A percentile compares a stretch with the other conserved stretches of the same genome.
These are phyloP conservation scores for Silurus glanis DNA, from an alignment of 2,113 vertebrate genomes.

Conservation along the genomic window DNA sequence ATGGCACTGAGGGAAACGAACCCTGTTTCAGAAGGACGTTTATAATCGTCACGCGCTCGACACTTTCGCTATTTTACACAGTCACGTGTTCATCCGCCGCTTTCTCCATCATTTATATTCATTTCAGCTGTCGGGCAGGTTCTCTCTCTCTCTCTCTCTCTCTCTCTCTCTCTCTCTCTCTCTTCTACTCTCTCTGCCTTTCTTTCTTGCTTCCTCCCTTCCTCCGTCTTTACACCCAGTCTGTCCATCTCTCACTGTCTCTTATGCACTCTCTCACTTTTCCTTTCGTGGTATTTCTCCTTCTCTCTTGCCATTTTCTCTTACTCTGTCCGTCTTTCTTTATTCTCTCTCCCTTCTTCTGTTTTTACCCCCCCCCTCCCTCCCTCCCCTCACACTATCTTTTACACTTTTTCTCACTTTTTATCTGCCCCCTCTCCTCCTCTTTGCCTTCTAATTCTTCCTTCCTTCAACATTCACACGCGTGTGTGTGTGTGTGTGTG, in stretches of 20 bases:
- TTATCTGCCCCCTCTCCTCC: too few species aligned
- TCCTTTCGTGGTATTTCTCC: too few species aligned
- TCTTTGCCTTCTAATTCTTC: too few species aligned
- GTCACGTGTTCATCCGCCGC: neutral
- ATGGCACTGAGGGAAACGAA: neutral
- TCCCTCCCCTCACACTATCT: too few species aligned
- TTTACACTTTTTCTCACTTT: too few species aligned
- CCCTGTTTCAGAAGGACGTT: neutral
- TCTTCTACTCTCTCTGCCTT: neutral
- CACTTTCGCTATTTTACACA: neutral
- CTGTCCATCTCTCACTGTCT: too few species aligned
- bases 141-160: constrained; percentile 1
- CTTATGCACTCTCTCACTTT: too few species aligned
- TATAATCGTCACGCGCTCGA: neutral
- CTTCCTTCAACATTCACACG: neutral
- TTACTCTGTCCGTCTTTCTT: too few species aligned
- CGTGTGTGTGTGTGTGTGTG: neutral
- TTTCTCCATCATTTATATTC: constrained; percentile 35
- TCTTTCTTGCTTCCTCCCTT: neutral
- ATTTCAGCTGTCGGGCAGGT: constrained; percentile 19
- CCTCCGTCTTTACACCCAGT: too few species aligned
- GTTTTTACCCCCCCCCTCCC: too few species aligned
- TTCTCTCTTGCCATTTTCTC: too few species aligned
- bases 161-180: neutral
- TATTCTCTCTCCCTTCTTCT: too few species aligned